Percentiles rank a stretch among this genome's conserved stretches.
Evolutionary conservation across 1,140 invertebrate species (phyloP).

Genomic region (Galleria mellonella): DNA sequence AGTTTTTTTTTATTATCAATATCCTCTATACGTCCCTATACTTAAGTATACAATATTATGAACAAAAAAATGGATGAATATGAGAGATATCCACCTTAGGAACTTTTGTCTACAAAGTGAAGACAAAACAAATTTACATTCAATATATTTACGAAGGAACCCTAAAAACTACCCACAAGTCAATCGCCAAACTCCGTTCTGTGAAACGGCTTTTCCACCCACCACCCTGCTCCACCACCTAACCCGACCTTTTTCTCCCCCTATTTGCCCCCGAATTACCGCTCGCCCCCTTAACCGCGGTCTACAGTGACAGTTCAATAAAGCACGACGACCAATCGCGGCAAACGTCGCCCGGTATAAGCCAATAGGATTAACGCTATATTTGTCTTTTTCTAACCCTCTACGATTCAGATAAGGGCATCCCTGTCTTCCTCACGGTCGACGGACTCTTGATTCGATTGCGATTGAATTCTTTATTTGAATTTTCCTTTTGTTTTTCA

Average conservation of each 20-base stretch:
- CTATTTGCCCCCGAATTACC: slow-evolving; percentile 62
- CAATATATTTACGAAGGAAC: slow-evolving; percentile 37
- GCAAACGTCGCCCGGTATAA: slow-evolving; percentile 72
- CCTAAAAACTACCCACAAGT: slow-evolving; percentile 68
- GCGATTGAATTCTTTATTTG: slow-evolving; percentile 67
- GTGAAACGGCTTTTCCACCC: slow-evolving; percentile 41
- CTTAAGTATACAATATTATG: too few relatives aligned
- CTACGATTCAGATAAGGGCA: slow-evolving; percentile 10
- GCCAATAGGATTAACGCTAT: slow-evolving; percentile 71
- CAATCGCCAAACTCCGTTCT: slow-evolving; percentile 66
- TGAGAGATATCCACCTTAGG: too few relatives aligned
- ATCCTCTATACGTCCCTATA: too few relatives aligned
- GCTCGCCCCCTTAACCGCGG: slow-evolving; percentile 62
- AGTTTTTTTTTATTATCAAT: too few relatives aligned
- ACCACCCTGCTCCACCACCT: slow-evolving; percentile 14
- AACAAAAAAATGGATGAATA: too few relatives aligned
- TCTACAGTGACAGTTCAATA: slow-evolving; percentile 73
- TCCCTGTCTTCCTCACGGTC: slow-evolving; percentile 41
- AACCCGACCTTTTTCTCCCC: slow-evolving; percentile 16
- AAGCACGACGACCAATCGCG: slow-evolving; percentile 67
- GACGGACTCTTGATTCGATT: slow-evolving; percentile 68
- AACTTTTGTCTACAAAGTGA: too few relatives aligned
- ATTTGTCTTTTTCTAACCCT: slow-evolving; percentile 26
- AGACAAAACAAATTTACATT: slow-evolving; percentile 4
- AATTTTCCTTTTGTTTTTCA: slow-evolving; percentile 63